A percentile compares a stretch with the other conserved stretches of the same genome.
phyloP scores from a whole-genome alignment of 2,888 invertebrate species.

The Synergus japonicus region DNA sequence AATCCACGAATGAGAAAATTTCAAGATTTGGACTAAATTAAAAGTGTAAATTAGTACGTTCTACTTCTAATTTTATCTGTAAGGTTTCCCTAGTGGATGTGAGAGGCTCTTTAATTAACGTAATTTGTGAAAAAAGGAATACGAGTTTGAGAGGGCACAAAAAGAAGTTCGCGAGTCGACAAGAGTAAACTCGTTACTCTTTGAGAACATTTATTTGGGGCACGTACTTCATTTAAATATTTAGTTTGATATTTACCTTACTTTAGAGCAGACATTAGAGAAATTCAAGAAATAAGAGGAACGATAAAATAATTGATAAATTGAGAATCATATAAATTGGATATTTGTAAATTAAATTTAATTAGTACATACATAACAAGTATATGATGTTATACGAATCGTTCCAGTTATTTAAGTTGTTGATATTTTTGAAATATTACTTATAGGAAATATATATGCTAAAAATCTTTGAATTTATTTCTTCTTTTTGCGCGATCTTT shows the following conservation, averaged over 20 bases:
- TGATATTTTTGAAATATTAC: background rate
- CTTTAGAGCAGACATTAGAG: background rate
- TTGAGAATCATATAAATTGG: background rate
- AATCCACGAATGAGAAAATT: background rate
- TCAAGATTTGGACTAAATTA: background rate
- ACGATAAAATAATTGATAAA: background rate
- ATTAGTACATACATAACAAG: background rate
- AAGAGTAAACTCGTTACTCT: constrained; percentile 19
- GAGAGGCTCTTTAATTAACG: constrained; percentile 33
- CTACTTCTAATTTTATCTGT: constrained; percentile 33
- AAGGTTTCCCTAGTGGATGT: background rate
- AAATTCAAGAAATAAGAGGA: background rate
- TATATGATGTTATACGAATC: too few relatives aligned
- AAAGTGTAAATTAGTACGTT: constrained; percentile 32
- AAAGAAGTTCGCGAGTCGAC: constrained; percentile 29
- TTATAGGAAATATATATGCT: background rate
- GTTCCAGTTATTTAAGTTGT: too few relatives aligned
- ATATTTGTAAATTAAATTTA: background rate
- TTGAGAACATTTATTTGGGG: constrained; percentile 3
- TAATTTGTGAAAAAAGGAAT: constrained; percentile 26
- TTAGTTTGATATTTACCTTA: background rate
- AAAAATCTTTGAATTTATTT: background rate
- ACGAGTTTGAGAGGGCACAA: constrained; percentile 8
- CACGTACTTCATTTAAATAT: constrained; percentile 17
- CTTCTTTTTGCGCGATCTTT: background rate